Percentiles rank a stretch among this genome's conserved stretches.
Conservation (phyloP, 2,797 vertebrate genomes). For the Chromis chromis region DNA sequence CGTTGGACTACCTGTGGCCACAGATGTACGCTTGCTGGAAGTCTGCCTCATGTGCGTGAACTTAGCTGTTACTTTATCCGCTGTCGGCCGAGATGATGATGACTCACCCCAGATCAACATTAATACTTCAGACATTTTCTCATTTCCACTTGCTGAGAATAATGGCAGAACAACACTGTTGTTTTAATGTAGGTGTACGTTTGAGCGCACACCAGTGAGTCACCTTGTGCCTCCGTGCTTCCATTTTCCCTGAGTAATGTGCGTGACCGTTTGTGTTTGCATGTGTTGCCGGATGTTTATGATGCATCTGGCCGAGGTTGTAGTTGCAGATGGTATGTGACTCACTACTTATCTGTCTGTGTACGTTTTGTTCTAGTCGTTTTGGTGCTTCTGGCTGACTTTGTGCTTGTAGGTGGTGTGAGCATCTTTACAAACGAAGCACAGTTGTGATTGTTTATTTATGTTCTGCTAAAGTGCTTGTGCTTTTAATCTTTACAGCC, state of each 20-base stretch:
- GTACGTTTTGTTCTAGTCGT: conserved; percentile 26
- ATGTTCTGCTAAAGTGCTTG: conserved; percentile 19
- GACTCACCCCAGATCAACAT: conserved; percentile 47
- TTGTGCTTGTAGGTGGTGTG: conserved; percentile 33
- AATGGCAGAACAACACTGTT: conserved; percentile 40
- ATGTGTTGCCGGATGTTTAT: conserved; percentile 51
- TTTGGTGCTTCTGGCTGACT: conserved; percentile 28
- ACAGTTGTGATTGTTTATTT: conserved; percentile 4
- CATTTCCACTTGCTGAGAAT: conserved; percentile 39
- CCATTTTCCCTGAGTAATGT: conserved; percentile 39
- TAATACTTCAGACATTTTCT: conserved; percentile 47
- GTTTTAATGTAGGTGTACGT: conserved; percentile 41
- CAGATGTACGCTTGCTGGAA: conserved; percentile 16
- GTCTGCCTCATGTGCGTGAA: conserved; percentile 22
- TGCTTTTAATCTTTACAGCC: conserved; percentile 20
- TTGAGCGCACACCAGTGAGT: conserved; percentile 39
- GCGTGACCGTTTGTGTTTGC: conserved; percentile 20
- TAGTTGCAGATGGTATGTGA: conserved; percentile 46
- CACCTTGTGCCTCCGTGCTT: conserved; percentile 41
- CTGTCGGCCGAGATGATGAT: conserved; percentile 25
- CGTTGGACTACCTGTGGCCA: conserved; percentile 22
- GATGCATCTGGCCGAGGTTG: conserved; percentile 53
- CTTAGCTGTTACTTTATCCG: background rate
- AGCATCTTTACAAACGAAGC: background rate
- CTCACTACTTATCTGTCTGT: conserved; percentile 24